phyloP scores from a whole-genome alignment of 2,113 vertebrate species.

The Coracopsis vasa region DNA sequence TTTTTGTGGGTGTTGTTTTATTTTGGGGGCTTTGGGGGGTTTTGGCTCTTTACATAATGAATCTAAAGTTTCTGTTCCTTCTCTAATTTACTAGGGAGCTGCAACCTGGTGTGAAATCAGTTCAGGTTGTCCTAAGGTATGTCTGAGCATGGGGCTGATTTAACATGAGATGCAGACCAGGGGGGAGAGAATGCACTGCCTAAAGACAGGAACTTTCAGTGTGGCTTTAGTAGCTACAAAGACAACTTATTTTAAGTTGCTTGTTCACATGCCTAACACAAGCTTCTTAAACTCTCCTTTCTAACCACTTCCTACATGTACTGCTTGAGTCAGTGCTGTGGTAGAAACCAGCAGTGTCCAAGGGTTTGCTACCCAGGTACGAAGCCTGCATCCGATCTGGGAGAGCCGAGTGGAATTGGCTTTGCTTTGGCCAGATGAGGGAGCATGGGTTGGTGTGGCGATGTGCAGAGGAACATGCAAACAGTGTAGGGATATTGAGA shows the following conservation, averaged over 20 bases:
- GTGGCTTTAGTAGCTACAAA: background rate
- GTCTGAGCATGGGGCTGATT: background rate
- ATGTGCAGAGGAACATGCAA: background rate
- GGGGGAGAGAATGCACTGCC: background rate
- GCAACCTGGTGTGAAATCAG: conserved; percentile 89
- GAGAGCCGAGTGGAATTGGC: background rate
- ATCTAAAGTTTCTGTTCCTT: background rate
- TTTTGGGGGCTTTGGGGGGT: background rate
- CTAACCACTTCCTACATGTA: fast-evolving
- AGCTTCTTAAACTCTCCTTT: background rate
- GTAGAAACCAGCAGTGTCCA: background rate
- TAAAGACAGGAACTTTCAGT: fast-evolving
- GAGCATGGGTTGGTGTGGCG: background rate
- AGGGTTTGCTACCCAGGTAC: background rate
- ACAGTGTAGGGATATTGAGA: background rate
- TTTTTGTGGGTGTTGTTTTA: background rate
- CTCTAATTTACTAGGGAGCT: conserved; percentile 80
- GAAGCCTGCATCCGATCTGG: fast-evolving
- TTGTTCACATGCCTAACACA: background rate
- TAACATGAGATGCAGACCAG: background rate
- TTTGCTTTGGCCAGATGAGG: background rate
- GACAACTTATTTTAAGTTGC: background rate
- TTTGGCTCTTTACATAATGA: background rate
- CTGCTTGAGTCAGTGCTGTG: background rate
- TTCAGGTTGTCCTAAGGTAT: conserved; percentile 96